phyloP scores from a whole-genome alignment of 2,888 invertebrate species.

The Halictus ligatus region DNA sequence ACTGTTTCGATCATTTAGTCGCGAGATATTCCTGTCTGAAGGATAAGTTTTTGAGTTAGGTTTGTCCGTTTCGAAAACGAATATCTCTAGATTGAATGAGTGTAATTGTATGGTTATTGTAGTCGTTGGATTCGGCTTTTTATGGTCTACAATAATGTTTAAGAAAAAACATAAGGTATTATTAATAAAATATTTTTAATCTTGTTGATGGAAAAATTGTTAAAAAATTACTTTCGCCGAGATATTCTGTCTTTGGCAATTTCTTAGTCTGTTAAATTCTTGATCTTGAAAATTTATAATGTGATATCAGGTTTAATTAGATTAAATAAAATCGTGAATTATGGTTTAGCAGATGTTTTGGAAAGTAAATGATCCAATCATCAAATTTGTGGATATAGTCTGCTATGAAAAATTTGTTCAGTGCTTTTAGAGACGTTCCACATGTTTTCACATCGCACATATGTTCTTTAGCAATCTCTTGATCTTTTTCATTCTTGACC shows the following conservation, averaged over 20 bases:
- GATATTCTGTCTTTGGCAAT: too few relatives aligned
- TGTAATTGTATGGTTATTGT: background rate
- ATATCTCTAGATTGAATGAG: background rate
- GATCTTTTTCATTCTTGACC: background rate
- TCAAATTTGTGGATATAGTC: background rate
- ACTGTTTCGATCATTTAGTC: background rate
- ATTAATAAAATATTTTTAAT: background rate
- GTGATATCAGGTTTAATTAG: background rate
- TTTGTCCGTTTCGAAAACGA: background rate
- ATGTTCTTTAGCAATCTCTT: background rate
- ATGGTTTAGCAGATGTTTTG: background rate
- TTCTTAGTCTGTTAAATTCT: too few relatives aligned
- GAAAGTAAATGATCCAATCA: background rate
- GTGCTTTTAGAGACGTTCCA: background rate
- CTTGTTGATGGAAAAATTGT: background rate
- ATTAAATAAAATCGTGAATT: background rate
- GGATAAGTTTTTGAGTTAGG: background rate
- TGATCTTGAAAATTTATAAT: background rate
- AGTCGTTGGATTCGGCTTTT: background rate
- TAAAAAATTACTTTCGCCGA: too few relatives aligned
- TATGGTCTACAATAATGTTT: background rate
- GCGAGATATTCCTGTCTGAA: background rate
- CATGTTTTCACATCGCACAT: background rate
- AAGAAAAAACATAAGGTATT: background rate
- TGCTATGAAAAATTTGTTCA: background rate